Conservation (phyloP, 2,113 vertebrate species). For the Hipposideros armiger region DNA sequence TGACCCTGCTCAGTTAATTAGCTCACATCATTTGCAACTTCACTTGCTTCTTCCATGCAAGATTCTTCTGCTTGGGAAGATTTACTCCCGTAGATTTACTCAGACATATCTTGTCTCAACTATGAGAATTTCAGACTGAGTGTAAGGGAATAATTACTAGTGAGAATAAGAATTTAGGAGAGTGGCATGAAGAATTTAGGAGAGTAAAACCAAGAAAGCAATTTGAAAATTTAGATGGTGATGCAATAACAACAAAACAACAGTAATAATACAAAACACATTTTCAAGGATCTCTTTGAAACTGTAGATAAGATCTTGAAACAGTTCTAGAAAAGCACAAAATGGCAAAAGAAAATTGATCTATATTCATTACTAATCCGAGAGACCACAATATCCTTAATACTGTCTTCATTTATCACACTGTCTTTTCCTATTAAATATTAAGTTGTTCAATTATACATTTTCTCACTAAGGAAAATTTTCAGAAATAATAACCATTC, state of each 20-base stretch:
- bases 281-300: slow-evolving; percentile 4
- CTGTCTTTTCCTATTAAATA: slow-evolving; percentile 19
- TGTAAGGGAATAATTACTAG: neutral
- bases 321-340: neutral
- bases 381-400: slow-evolving; percentile 1
- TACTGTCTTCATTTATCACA: neutral
- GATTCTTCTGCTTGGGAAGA: neutral
- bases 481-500: neutral
- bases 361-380: neutral
- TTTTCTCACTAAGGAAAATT: slow-evolving; percentile 8
- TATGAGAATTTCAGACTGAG: neutral
- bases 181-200: neutral
- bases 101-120: neutral
- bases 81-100: slow-evolving; percentile 18
- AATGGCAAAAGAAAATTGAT: neutral
- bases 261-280: slow-evolving; percentile 3
- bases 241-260: slow-evolving; percentile 3
- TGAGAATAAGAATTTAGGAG: slow-evolving; percentile 23
- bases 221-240: slow-evolving; percentile 19
- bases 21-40: neutral
- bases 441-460: neutral
- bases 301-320: neutral
- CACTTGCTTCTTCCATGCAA: neutral
- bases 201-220: neutral
- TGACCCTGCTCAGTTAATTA: slow-evolving; percentile 14